Percentiles rank a stretch among this genome's conserved stretches.
Conservation (phyloP, 2,797 vertebrate genomes). For the Mormyrops boulengeri region DNA sequence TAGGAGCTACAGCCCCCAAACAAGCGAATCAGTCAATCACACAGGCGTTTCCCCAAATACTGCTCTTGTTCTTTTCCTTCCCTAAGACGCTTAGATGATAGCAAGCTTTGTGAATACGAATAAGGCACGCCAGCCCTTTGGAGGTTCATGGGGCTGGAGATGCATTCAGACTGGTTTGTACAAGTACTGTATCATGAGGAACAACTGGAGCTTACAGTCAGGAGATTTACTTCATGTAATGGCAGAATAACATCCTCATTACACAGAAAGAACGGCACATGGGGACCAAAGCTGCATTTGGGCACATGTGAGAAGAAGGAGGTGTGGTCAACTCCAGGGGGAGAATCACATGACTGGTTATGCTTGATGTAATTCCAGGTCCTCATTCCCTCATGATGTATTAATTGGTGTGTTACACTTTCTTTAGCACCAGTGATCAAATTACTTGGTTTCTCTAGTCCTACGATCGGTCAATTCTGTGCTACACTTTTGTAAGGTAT, state of each 20-base stretch:
- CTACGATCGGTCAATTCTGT: not conserved
- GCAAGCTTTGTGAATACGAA: conserved; percentile 49
- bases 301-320: not conserved
- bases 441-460: not conserved
- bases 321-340: not conserved
- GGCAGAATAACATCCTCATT: not conserved
- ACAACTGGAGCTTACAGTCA: not conserved
- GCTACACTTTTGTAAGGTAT: not conserved
- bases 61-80: not conserved
- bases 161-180: conserved; percentile 28
- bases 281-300: not conserved
- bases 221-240: not conserved
- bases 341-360: not conserved
- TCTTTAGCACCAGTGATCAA: not conserved
- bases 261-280: not conserved
- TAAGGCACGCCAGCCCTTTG: conserved; percentile 47
- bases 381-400: not conserved
- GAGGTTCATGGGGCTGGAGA: conserved; percentile 40
- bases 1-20: conserved; percentile 16
- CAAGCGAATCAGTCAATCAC: conserved; percentile 38
- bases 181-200: not conserved
- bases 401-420: not conserved
- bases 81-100: conserved; percentile 26
- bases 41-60: conserved; percentile 23
- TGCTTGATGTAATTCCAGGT: not conserved